Evolutionary conservation across 2,113 vertebrate genomes (phyloP).

Genomic region (Prunella fulvescens): DNA sequence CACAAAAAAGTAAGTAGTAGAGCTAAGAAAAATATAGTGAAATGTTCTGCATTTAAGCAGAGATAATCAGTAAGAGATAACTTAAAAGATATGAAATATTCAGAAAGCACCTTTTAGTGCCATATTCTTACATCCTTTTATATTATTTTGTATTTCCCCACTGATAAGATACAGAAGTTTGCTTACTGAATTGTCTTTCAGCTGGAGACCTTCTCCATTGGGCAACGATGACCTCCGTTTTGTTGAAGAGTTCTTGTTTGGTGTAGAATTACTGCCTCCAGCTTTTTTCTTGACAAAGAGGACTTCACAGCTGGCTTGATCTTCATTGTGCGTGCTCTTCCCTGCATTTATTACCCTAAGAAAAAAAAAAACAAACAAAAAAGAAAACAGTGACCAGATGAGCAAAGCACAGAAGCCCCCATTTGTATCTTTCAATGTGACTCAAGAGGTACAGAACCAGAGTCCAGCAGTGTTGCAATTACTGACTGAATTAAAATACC

Average conservation of each 20-base stretch:
- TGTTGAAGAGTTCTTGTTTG: constrained; percentile 77
- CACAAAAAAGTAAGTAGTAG: neutral
- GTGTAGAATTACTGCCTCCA: constrained; percentile 72
- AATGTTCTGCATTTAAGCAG: neutral
- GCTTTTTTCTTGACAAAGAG: constrained; percentile 85
- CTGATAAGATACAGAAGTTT: neutral
- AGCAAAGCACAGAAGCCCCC: neutral
- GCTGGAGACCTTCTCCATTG: constrained; percentile 85
- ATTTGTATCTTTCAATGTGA: neutral
- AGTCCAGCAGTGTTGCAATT: neutral
- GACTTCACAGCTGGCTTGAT: constrained; percentile 96
- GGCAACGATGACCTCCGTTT: constrained; percentile 91
- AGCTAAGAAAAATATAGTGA: neutral
- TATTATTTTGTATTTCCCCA: neutral
- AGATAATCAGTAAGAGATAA: neutral
- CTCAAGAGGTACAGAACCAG: neutral
- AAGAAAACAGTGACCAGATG: neutral
- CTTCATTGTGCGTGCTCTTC: constrained; percentile 95
- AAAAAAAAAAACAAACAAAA: neutral
- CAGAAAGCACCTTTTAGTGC: neutral
- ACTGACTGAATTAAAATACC: neutral
- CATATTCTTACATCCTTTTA: neutral
- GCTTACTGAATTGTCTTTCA: constrained; percentile 83
- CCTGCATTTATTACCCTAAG: constrained; percentile 95
- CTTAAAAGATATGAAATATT: neutral